phyloP scores from a whole-genome alignment of 92 coral and sea anemone genomes.

The Palythoa heliodiscus region DNA sequence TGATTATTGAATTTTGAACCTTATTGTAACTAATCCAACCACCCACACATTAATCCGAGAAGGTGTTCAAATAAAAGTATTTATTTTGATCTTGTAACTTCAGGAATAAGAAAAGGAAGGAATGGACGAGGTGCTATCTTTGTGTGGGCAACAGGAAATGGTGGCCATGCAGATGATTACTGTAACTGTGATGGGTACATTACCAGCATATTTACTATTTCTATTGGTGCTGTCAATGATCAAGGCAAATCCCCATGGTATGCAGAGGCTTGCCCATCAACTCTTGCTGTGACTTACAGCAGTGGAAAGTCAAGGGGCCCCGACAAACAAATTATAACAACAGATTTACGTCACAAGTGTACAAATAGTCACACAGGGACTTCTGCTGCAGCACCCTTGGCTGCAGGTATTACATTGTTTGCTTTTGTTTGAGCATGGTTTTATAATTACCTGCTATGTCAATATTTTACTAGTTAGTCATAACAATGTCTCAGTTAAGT shows the following conservation, averaged over 20 bases:
- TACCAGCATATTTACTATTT: conserved; percentile 93
- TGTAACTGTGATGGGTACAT: conserved; percentile 99
- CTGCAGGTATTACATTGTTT: conserved; percentile 77
- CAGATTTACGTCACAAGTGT: conserved; percentile 81
- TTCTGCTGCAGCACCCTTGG: conserved; percentile 99
- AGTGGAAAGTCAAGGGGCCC: conserved; percentile 76
- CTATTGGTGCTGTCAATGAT: conserved; percentile 94
- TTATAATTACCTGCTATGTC: background rate
- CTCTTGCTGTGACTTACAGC: conserved; percentile 97
- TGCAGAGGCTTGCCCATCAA: conserved; percentile 97
- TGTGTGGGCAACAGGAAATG: conserved; percentile 99
- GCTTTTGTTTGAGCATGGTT: background rate
- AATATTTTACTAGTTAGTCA: no score
- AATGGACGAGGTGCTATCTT: conserved; percentile 94
- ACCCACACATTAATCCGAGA: no score
- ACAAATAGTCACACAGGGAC: conserved; percentile 96
- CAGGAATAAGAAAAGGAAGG: conserved; percentile 95
- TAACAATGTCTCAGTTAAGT: no score
- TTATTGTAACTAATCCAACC: no score
- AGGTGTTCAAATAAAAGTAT: no score
- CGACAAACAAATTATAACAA: conserved; percentile 89
- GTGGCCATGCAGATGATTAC: conserved; percentile 90
- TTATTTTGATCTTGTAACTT: background rate
- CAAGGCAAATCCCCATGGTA: conserved; percentile 99
- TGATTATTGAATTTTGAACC: no score